A percentile compares a stretch with the other conserved stretches of the same genome.
Conservation (phyloP, 2,113 vertebrate genomes). For the Illadopsis cleaveri region DNA sequence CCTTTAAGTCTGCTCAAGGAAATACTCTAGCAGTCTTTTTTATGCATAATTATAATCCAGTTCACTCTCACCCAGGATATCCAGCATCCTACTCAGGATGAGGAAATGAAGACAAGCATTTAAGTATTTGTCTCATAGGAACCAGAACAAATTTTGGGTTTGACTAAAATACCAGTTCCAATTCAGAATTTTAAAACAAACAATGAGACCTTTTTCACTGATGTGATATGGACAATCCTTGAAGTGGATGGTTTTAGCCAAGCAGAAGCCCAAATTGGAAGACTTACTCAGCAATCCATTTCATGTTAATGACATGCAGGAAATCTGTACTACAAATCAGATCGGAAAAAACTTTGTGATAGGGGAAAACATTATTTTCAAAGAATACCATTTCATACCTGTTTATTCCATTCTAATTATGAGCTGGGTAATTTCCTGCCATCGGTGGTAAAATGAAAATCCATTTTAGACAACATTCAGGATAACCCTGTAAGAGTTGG, state of each 20-base stretch:
- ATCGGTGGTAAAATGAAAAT: not conserved
- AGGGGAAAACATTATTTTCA: not conserved
- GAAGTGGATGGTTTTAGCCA: not conserved
- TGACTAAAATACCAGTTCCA: not conserved
- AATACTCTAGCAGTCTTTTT: not conserved
- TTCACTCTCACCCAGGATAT: not conserved
- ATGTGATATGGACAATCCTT: not conserved
- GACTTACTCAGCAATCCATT: not conserved
- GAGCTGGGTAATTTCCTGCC: not conserved
- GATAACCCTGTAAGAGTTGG: not conserved
- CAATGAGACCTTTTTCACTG: not conserved
- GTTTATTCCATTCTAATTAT: not conserved
- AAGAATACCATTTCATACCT: slow-evolving; percentile 33
- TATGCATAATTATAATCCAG: not conserved
- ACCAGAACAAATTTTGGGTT: not conserved
- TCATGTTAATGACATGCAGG: not conserved
- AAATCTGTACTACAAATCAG: not conserved
- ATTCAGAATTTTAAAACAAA: not conserved
- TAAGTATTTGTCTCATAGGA: not conserved
- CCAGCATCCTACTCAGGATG: not conserved
- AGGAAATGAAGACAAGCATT: not conserved
- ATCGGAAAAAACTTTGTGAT: not conserved
- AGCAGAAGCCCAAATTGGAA: not conserved
- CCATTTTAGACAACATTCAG: not conserved
- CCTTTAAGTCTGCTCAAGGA: not conserved